Evolutionary conservation across 2,113 vertebrate species (phyloP).

Genomic region (Hemiscyllium ocellatum): DNA sequence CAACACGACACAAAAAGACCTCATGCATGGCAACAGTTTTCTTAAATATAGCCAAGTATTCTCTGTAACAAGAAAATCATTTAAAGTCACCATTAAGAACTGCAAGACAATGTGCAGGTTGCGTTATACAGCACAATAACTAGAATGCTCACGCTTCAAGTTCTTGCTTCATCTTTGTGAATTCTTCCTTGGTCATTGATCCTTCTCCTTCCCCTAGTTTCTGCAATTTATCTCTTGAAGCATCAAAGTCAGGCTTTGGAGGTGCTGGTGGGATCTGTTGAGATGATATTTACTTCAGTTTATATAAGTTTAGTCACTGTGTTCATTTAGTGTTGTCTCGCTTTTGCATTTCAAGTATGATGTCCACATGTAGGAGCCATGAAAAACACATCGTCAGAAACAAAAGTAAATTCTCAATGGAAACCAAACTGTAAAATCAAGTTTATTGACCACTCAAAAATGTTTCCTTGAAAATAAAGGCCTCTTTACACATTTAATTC

Average conservation of each 20-base stretch:
- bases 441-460: neutral
- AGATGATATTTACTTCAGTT: constrained; percentile 41
- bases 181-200: constrained; percentile 98
- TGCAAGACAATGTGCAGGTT: neutral
- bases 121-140: neutral
- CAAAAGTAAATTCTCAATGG: neutral
- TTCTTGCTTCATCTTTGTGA: constrained; percentile 99
- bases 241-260: constrained; percentile 93
- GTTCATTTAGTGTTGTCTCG: constrained; percentile 12
- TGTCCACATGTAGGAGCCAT: neutral
- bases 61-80: constrained; percentile 63
- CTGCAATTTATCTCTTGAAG: constrained; percentile 95
- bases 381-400: neutral
- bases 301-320: constrained; percentile 39
- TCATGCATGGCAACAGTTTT: constrained; percentile 99
- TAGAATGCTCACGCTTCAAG: constrained; percentile 81
- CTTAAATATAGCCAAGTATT: constrained; percentile 99
- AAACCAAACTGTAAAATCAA: neutral
- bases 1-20: constrained; percentile 94
- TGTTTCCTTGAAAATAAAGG: neutral
- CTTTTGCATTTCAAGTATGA: neutral
- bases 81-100: constrained; percentile 37
- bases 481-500: neutral
- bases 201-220: constrained; percentile 96
- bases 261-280: constrained; percentile 90